Percentiles rank a stretch among this genome's conserved stretches.
phyloP scores from a whole-genome alignment of 2,797 vertebrate species.

The Protonibea diacanthus region DNA sequence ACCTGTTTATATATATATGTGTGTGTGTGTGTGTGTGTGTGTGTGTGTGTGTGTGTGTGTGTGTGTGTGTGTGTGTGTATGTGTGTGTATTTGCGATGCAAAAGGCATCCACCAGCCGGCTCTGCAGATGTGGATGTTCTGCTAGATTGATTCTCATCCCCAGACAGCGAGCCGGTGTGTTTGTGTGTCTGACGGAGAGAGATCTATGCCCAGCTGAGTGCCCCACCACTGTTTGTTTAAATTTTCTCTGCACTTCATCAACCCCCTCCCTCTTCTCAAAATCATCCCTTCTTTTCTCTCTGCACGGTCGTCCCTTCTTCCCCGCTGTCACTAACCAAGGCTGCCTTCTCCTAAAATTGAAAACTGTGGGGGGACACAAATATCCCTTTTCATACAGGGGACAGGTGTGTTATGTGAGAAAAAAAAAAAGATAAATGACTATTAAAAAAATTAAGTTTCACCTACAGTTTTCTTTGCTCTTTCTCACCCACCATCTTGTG shows the following conservation, averaged over 20 bases:
- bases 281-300: conserved; percentile 19
- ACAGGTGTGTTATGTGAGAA: not conserved
- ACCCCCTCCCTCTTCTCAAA: conserved; percentile 18
- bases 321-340: conserved; percentile 29
- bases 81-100: conserved; percentile 49
- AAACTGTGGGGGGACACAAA: conserved; percentile 8
- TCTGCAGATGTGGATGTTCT: conserved; percentile 72
- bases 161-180: conserved; percentile 19
- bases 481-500: not conserved
- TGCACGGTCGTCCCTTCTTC: conserved; percentile 9
- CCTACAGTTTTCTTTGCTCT: not conserved
- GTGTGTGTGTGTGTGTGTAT: conserved; percentile 17
- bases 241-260: conserved; percentile 33
- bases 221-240: conserved; percentile 62
- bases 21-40: conserved; percentile 13
- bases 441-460: not conserved
- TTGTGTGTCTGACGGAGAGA: conserved; percentile 20
- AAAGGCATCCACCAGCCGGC: conserved; percentile 42
- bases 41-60: conserved; percentile 14
- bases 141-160: conserved; percentile 63
- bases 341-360: conserved; percentile 47
- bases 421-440: not conserved
- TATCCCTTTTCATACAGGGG: not conserved
- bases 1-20: not conserved
- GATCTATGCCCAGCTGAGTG: conserved; percentile 49